Percentiles rank a stretch among this genome's conserved stretches.
phyloP scores from a whole-genome alignment of 2,888 invertebrate genomes.

The Griposia aprilina region DNA sequence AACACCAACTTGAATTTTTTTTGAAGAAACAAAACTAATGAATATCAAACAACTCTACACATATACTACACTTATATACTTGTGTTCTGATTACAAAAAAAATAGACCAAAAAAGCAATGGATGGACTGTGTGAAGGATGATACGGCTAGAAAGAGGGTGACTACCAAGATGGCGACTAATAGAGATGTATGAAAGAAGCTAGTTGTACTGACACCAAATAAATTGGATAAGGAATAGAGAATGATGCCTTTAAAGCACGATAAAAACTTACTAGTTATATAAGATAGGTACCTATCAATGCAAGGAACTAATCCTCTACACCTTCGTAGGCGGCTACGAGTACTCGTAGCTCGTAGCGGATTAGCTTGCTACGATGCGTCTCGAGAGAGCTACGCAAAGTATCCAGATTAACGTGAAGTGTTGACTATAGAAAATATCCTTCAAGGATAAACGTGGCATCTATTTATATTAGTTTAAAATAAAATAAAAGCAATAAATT shows the following conservation, averaged over 20 bases:
- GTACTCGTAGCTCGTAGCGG: constrained; percentile 54
- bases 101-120: background rate
- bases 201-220: background rate
- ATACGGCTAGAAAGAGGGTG: background rate
- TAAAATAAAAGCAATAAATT: background rate
- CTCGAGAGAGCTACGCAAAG: constrained; percentile 44
- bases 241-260: background rate
- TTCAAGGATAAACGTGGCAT: background rate
- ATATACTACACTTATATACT: no score
- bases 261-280: background rate
- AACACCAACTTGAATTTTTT: no score
- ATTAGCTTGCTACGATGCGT: constrained; percentile 55
- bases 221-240: background rate
- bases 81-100: no score
- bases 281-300: constrained; percentile 2
- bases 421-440: background rate
- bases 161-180: background rate
- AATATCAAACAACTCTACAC: no score
- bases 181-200: background rate
- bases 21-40: no score
- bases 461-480: background rate
- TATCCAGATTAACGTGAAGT: constrained; percentile 23
- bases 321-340: constrained; percentile 32
- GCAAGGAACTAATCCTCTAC: background rate
- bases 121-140: background rate